Conservation (phyloP, 2,797 vertebrate genomes). For the Diglossa cyanea region DNA sequence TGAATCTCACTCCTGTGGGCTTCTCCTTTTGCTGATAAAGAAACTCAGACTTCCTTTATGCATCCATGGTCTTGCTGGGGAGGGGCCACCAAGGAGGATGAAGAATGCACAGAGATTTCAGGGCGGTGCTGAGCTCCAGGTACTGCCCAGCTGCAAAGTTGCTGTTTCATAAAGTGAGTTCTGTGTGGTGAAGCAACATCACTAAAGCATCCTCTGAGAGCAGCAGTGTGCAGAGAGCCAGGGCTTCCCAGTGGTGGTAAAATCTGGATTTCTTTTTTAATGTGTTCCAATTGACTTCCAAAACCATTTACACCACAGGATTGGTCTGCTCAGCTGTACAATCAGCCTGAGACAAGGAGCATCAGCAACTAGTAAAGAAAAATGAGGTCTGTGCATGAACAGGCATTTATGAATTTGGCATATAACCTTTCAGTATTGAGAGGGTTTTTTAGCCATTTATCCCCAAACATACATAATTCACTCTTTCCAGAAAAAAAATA, state of each 20-base stretch:
- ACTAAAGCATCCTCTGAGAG: neutral
- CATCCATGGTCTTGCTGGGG: neutral
- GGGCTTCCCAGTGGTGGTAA: neutral
- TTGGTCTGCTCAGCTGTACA: neutral
- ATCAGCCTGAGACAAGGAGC: neutral
- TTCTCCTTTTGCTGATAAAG: neutral
- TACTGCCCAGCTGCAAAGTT: neutral
- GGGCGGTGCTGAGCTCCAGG: neutral
- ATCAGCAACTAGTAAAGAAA: neutral
- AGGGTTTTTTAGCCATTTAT: neutral
- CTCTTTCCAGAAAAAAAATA: conserved; percentile 3
- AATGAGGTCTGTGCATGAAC: neutral
- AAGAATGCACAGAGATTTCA: neutral
- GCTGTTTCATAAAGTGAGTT: neutral
- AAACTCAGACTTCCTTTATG: neutral
- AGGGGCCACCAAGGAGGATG: too few species aligned
- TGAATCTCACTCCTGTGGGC: neutral
- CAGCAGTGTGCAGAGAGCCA: neutral
- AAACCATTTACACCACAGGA: neutral
- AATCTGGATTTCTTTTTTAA: neutral
- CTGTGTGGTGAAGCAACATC: rapidly evolving
- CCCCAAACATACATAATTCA: neutral
- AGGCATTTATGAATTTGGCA: neutral
- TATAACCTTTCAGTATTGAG: neutral
- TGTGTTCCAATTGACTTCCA: neutral